Evolutionary conservation across 2,888 invertebrate genomes (phyloP), one percentile per base, ranked within the genome.

Genomic region (Eupithecia insigniata): DNA sequence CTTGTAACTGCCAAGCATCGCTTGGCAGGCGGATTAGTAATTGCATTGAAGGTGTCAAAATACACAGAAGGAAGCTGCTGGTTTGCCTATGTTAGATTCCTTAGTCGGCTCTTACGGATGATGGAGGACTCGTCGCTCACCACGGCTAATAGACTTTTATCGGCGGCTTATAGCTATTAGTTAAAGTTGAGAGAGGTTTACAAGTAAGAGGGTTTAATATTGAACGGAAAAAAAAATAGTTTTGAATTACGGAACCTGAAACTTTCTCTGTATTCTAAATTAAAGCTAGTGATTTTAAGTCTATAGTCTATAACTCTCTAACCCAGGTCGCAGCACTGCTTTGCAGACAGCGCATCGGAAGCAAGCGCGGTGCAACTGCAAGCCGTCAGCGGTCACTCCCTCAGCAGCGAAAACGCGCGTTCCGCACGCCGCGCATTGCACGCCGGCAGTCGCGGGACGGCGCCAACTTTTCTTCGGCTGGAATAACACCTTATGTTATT

Each of bases 381-480:
- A 95, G 22, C 98, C 98, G 94, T 98, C 98, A 0, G 93, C 92
- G 64, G 96, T 97, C 78, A 98, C 96, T 78, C 98, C 96, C 90
- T 99, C 99, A 95, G 99, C 98, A 36, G 99, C 96, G 90, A 99
- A 99, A 70, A 99, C 99, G 62, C 98, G 96, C 89, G 97, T 97
- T 70, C 96, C 96, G 92, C 99, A 99, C 92, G 98, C 90, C 14
- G 90, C 90, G 81, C 93, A 93, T 76, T 87, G 88, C 80, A 98
- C 94, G 96, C 98, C 93, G 96, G 89, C 82, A 18, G 84, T 84
- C n/a, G 85, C 51, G 0, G 89, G 89, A 0, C 90, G 89, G 67
- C 90, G 90, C 93, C 92, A 92, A 12, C 87, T 82, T 72, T 87
- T 90, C 82, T 87, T 89, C 0, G 72, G 73, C 71, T 71, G 51